These are phyloP conservation scores for Asarcornis scutulata DNA, from an alignment of 2,113 vertebrate genomes.

Conservation along the genomic window DNA sequence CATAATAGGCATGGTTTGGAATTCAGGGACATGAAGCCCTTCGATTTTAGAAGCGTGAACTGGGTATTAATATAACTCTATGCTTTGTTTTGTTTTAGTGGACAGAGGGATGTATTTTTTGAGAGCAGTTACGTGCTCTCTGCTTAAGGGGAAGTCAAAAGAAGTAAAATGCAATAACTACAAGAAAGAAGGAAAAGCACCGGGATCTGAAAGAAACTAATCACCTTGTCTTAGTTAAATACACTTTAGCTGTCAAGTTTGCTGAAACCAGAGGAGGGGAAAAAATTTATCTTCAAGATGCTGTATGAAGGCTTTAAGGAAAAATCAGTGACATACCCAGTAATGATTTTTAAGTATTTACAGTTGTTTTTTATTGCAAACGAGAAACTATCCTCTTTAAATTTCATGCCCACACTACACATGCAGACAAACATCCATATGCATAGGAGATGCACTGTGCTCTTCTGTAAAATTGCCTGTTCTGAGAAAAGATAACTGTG, in stretches of 20 bases:
- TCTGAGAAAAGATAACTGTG: background rate
- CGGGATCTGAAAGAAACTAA: background rate
- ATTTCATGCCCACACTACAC: background rate
- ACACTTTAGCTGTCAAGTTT: background rate
- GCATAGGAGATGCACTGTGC: fast-evolving
- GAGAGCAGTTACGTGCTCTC: background rate
- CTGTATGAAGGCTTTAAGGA: background rate
- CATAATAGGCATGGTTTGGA: background rate
- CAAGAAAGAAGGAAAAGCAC: background rate
- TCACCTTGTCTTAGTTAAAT: background rate
- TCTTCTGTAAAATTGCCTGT: background rate
- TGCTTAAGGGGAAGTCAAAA: background rate
- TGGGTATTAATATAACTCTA: background rate
- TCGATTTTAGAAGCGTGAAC: background rate
- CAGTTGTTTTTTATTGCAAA: background rate
- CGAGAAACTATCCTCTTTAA: background rate
- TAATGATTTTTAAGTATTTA: background rate
- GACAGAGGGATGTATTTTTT: background rate
- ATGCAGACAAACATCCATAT: background rate
- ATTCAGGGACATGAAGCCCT: background rate
- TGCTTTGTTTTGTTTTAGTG: background rate
- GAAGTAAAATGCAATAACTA: background rate
- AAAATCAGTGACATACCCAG: background rate
- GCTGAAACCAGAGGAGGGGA: background rate
- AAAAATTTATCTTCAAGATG: background rate